Conservation (phyloP, 2,113 vertebrate genomes). For the Terrapene triunguis region DNA sequence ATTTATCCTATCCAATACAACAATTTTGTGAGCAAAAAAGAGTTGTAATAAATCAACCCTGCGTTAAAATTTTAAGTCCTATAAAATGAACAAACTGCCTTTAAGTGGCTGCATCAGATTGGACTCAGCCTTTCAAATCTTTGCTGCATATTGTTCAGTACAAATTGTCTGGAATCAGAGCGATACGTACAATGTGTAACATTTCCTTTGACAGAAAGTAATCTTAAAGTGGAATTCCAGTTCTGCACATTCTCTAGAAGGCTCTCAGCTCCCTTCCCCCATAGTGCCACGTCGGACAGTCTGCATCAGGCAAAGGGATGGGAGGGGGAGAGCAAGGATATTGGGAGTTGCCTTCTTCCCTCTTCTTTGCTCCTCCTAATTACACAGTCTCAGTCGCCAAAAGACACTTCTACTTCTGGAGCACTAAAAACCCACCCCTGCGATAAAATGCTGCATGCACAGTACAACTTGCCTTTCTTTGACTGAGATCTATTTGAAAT, state of each 20-base stretch:
- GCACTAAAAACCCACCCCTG: accelerated
- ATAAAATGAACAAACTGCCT: neutral
- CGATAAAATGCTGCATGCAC: accelerated
- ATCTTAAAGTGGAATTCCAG: accelerated
- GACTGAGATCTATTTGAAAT: neutral
- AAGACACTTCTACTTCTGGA: neutral
- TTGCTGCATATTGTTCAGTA: neutral
- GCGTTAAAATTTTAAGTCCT: neutral
- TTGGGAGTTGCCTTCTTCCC: conserved; percentile 60
- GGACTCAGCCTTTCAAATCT: neutral
- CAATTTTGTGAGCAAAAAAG: too few species aligned
- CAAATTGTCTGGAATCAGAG: accelerated
- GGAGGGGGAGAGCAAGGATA: conserved; percentile 34
- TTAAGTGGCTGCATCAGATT: neutral
- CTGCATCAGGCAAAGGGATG: conserved; percentile 2
- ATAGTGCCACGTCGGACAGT: conserved; percentile 72
- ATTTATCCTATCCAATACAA: neutral
- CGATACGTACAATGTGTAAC: accelerated
- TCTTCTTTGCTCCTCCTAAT: neutral
- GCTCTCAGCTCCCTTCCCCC: conserved; percentile 47
- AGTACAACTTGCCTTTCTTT: neutral
- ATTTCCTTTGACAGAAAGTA: neutral
- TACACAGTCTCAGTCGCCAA: conserved; percentile 33
- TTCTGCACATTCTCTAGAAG: neutral
- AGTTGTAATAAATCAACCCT: neutral